phyloP scores from a whole-genome alignment of 2,113 vertebrate genomes.

The Anhinga rufa region DNA sequence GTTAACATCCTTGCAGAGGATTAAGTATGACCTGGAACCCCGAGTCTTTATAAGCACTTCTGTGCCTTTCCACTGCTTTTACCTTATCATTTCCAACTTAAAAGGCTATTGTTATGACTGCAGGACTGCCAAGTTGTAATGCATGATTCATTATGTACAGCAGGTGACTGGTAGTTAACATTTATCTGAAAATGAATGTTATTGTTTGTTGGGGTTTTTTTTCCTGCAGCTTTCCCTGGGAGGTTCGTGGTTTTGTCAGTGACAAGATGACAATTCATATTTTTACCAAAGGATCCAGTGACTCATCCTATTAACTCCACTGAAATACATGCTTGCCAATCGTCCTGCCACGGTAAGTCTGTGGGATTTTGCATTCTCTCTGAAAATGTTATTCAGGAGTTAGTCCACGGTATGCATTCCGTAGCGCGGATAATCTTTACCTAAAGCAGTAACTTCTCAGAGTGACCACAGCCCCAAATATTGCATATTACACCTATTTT shows the following conservation, averaged over 20 bases:
- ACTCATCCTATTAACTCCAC: conserved; percentile 80
- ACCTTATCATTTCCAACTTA: background rate
- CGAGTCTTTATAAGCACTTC: background rate
- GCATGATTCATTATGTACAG: conserved; percentile 21
- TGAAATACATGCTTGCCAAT: conserved; percentile 23
- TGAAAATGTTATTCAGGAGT: background rate
- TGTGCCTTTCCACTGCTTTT: background rate
- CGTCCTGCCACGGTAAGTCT: conserved; percentile 44
- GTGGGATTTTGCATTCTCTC: background rate
- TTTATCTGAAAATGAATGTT: conserved; percentile 6
- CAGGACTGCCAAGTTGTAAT: background rate
- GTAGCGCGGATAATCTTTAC: background rate
- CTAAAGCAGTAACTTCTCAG: background rate
- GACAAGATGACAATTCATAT: conserved; percentile 80
- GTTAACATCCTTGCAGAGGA: background rate
- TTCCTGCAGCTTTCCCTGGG: conserved; percentile 34
- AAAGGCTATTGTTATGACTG: background rate
- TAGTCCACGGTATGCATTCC: background rate
- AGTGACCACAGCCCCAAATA: background rate
- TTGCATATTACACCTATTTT: background rate
- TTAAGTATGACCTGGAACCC: background rate
- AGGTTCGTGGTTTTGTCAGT: conserved; percentile 71
- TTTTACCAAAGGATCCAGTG: conserved; percentile 73
- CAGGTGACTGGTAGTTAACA: conserved; percentile 17
- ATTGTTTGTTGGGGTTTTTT: background rate